phyloP scores from a whole-genome alignment of 1,140 invertebrate genomes.

The Trigoniulus corallinus region DNA sequence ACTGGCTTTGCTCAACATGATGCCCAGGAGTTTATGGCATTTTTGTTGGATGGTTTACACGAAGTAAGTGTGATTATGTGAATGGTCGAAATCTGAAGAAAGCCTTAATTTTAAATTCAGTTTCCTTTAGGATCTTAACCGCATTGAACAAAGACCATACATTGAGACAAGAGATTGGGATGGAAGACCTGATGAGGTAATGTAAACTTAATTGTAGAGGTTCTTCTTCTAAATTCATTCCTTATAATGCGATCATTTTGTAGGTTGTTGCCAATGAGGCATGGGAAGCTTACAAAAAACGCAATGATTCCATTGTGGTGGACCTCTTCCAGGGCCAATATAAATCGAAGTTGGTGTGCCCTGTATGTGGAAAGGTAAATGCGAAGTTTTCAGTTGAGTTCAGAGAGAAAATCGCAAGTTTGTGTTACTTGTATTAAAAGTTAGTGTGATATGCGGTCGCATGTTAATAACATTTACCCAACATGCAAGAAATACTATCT shows the following conservation, averaged over 20 bases:
- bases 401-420: no score
- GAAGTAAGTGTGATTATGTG: constrained; percentile 24
- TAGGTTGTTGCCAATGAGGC: constrained; percentile 20
- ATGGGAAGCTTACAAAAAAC: constrained; percentile 19
- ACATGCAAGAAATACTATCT: no score
- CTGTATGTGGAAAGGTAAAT: constrained; percentile 29
- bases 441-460: no score
- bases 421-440: no score
- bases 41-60: constrained; percentile 36
- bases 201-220: background rate
- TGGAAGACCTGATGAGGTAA: constrained; percentile 15
- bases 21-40: constrained; percentile 39
- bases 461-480: background rate
- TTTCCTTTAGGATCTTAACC: constrained; percentile 22
- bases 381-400: no score
- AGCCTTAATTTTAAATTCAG: constrained; percentile 4
- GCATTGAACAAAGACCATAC: constrained; percentile 19
- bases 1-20: constrained; percentile 38
- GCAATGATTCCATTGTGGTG: constrained; percentile 24
- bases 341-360: constrained; percentile 33
- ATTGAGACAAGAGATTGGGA: constrained; percentile 15
- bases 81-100: background rate
- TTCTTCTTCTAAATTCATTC: background rate
- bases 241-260: background rate
- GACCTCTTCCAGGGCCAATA: constrained; percentile 31